phyloP scores from a whole-genome alignment of 2,797 vertebrate genomes.

The Gadopsis bispinosus region DNA sequence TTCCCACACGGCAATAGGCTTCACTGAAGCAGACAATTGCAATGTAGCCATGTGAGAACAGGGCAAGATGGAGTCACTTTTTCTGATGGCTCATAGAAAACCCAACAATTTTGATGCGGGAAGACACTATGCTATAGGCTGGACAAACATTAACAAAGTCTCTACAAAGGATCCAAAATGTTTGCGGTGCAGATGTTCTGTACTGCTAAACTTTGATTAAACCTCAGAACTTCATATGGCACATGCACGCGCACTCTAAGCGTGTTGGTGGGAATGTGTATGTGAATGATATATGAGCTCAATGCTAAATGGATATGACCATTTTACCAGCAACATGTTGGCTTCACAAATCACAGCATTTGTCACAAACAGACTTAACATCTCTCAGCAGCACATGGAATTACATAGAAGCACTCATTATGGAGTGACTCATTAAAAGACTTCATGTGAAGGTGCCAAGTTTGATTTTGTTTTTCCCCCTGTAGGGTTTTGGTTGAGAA shows the following conservation, averaged over 20 bases:
- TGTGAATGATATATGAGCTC: constrained; percentile 71
- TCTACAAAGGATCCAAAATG: constrained; percentile 32
- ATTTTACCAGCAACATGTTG: constrained; percentile 41
- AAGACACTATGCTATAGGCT: constrained; percentile 72
- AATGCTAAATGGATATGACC: constrained; percentile 47
- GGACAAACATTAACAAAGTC: constrained; percentile 72
- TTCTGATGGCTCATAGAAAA: constrained; percentile 81
- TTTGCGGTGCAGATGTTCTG: constrained; percentile 21
- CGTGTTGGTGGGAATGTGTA: constrained; percentile 26
- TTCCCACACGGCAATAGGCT: constrained; percentile 86
- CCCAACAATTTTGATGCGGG: constrained; percentile 76
- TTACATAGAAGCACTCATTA: constrained; percentile 23
- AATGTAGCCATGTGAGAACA: constrained; percentile 89
- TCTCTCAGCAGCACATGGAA: constrained; percentile 20
- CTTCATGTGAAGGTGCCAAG: not conserved
- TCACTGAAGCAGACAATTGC: constrained; percentile 90
- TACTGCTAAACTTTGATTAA: constrained; percentile 66
- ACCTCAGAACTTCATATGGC: constrained; percentile 20
- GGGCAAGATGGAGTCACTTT: constrained; percentile 87
- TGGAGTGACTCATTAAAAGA: constrained; percentile 30
- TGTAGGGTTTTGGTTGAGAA: not conserved
- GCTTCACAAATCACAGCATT: constrained; percentile 46
- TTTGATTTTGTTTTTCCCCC: constrained; percentile 7
- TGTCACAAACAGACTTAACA: constrained; percentile 32
- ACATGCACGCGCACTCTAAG: not conserved